Evolutionary conservation across 2,113 vertebrate species (phyloP), one percentile per base, ranked within the genome.

Genomic region (Gavia stellata): DNA sequence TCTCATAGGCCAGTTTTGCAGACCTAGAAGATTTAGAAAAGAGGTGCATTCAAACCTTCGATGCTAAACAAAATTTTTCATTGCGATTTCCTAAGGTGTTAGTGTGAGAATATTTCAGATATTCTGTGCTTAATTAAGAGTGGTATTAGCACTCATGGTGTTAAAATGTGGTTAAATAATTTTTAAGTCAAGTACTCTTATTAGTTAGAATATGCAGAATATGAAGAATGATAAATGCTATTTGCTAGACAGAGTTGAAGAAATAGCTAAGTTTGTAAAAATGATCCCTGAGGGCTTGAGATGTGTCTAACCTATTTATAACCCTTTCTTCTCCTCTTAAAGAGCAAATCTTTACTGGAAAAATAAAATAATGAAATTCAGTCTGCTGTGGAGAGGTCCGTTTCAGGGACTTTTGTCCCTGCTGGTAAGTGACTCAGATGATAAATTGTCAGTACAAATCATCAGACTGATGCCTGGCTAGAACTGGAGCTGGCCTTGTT

Each of bases 361-460:
- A 95, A 91, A 72, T 79, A 85, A 53, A 29, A 42, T 71, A 86
- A 92, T 90, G 74, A 91, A 89, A 94, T 90, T 86, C 55, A 86
- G 23, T 13, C 68, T 80, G 38, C 91, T 90, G 47, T 58, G 62
- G 63, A 91, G 62, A 97, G 86, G 90, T 97, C 94, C 85, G 72
- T 86, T 86, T 95, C 55, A 95, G 96, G 88, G 90, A 92, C 86
- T 95, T 58, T 53, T 86, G 58, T 95, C 67, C 81, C 93, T 96
- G 77, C 65, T 91, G 44, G 92, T 82, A 77, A 91, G 74, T 95
- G 97, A 92, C 85, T 96, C 93, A 70, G 42, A 85, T 77, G 86
- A 97, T 86, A 95, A 96, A 97, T 92, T 94, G 80, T 62, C 79
- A 72, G 75, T 56, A 84, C 68, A 94, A 90, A 81, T 96, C 70